These are phyloP conservation scores for Myrmophylax atrothorax DNA, from an alignment of 2,113 vertebrate genomes.

Conservation along the genomic window DNA sequence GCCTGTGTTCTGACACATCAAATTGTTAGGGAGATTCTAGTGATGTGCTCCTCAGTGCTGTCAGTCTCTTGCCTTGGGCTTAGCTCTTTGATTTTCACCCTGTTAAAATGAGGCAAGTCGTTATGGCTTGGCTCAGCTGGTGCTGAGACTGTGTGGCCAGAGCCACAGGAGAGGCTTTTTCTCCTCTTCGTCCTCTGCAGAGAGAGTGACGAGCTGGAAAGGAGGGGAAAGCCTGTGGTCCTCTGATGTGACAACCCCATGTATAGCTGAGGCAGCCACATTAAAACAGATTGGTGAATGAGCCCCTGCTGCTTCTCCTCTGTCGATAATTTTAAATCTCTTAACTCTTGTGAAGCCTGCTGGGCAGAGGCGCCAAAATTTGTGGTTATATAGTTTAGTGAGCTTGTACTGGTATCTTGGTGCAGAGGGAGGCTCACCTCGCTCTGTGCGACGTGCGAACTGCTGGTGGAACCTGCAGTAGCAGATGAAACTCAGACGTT, in stretches of 20 bases:
- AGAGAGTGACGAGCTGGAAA: neutral
- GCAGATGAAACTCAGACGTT: neutral
- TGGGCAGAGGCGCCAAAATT: neutral
- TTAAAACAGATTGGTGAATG: neutral
- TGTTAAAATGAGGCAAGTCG: neutral
- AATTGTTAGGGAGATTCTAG: neutral
- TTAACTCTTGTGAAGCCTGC: neutral
- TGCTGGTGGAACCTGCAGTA: neutral
- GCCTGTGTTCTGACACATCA: neutral
- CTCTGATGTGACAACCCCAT: neutral
- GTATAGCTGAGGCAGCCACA: neutral
- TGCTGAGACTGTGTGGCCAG: neutral
- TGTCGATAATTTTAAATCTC: neutral
- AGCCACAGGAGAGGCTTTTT: neutral
- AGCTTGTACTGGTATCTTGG: neutral
- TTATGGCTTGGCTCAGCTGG: neutral
- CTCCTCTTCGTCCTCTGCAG: neutral
- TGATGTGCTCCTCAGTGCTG: neutral
- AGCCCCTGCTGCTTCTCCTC: neutral
- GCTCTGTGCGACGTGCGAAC: neutral
- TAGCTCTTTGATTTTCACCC: neutral
- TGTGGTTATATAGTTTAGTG: neutral
- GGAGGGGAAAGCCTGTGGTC: accelerated
- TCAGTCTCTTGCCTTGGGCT: neutral
- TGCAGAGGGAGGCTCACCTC: neutral